phyloP scores from a whole-genome alignment of 2,113 vertebrate genomes.

The Glaucomys volans region DNA sequence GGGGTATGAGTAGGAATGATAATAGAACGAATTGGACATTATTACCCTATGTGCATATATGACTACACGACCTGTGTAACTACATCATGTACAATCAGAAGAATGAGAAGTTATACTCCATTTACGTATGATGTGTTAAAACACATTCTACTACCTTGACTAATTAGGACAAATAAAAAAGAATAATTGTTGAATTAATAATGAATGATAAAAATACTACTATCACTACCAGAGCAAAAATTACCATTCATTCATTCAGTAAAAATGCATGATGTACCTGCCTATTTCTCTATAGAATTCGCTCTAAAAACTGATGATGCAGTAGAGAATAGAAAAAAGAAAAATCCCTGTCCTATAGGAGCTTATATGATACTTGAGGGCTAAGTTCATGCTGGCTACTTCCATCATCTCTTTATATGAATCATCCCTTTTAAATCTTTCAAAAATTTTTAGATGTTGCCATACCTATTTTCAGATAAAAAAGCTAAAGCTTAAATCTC shows the following conservation, averaged over 20 bases:
- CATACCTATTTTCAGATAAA: background rate
- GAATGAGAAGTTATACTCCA: no score
- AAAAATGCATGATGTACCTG: background rate
- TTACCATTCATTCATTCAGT: background rate
- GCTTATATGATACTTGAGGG: background rate
- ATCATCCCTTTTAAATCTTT: background rate
- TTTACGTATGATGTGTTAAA: no score
- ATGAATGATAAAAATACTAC: background rate
- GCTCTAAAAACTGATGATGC: background rate
- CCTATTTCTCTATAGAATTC: background rate
- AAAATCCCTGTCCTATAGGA: background rate
- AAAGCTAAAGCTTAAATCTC: background rate
- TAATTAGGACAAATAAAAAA: no score
- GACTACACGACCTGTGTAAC: no score
- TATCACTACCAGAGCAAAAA: background rate
- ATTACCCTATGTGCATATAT: no score
- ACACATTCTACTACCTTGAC: no score
- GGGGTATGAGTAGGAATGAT: no score
- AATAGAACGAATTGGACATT: no score
- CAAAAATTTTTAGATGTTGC: background rate
- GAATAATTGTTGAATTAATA: background rate
- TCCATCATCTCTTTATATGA: background rate
- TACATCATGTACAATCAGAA: no score
- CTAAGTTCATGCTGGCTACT: background rate
- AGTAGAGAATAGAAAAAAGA: background rate